These are phyloP conservation scores for Apomyelois bistriatella DNA, from an alignment of 2,888 invertebrate species.

Conservation along the genomic window DNA sequence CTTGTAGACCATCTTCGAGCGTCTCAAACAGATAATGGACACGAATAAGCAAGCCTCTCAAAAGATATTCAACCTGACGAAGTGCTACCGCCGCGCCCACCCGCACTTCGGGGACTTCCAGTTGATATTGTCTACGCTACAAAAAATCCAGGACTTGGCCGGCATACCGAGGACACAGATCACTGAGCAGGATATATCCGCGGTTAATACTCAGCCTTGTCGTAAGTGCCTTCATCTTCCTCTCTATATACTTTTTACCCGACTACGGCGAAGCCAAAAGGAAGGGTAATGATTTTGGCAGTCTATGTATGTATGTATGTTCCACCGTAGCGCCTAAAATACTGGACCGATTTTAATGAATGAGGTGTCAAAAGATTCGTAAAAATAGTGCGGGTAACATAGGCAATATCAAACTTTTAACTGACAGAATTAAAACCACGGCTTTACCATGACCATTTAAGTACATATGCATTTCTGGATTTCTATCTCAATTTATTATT, in stretches of 20 bases:
- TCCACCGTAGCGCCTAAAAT: too few relatives aligned
- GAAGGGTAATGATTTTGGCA: too few relatives aligned
- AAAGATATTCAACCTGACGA: conserved; percentile 29
- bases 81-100: conserved; percentile 39
- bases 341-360: too few relatives aligned
- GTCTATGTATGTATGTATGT: too few relatives aligned
- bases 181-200: conserved; percentile 34
- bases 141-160: conserved; percentile 39
- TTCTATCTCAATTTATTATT: too few relatives aligned
- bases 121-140: conserved; percentile 43
- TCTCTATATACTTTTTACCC: neutral
- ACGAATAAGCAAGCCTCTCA: conserved; percentile 6
- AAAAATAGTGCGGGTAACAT: too few relatives aligned
- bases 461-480: too few relatives aligned
- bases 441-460: too few relatives aligned
- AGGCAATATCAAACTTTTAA: too few relatives aligned
- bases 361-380: too few relatives aligned
- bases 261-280: too few relatives aligned
- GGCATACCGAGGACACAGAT: conserved; percentile 36
- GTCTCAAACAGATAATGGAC: conserved; percentile 33
- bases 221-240: neutral
- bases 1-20: conserved; percentile 41
- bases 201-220: neutral
- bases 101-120: conserved; percentile 61
- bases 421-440: too few relatives aligned